Evolutionary conservation across 2,888 invertebrate species (phyloP).

Genomic region (Pheosia gnoma): DNA sequence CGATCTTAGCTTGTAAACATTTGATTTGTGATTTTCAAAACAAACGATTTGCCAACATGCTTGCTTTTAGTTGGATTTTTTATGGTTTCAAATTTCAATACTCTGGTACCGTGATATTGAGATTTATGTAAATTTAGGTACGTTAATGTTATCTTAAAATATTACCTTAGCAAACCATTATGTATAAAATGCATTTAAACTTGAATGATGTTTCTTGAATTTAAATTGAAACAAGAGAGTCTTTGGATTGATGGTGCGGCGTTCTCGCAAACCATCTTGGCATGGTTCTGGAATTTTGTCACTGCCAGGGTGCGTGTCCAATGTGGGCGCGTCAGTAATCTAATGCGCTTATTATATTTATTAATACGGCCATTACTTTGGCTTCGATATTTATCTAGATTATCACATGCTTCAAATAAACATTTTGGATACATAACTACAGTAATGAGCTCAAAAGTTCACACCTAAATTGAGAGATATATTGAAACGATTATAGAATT

Average conservation of each 20-base stretch:
- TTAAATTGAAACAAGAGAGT: neutral
- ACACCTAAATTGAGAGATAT: neutral
- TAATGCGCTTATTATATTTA: constrained; percentile 23
- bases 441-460: neutral
- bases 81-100: neutral
- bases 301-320: constrained; percentile 18
- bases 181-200: neutral
- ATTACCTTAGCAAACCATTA: too few species aligned
- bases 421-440: constrained; percentile 9
- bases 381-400: constrained; percentile 45
- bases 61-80: neutral
- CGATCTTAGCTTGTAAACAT: neutral
- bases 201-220: neutral
- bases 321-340: constrained; percentile 24
- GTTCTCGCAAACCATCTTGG: constrained; percentile 32
- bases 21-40: neutral
- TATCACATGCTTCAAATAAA: constrained; percentile 48
- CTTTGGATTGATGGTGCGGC: constrained; percentile 9
- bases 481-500: too few species aligned
- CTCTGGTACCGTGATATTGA: neutral
- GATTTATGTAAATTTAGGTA: too few species aligned
- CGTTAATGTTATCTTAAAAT: too few species aligned
- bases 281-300: constrained; percentile 38
- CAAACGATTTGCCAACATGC: neutral
- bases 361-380: constrained; percentile 32